Conservation (phyloP, 30 jellyfish, hydroid and myxozoan genomes). For the Turritopsis dohrnii region DNA sequence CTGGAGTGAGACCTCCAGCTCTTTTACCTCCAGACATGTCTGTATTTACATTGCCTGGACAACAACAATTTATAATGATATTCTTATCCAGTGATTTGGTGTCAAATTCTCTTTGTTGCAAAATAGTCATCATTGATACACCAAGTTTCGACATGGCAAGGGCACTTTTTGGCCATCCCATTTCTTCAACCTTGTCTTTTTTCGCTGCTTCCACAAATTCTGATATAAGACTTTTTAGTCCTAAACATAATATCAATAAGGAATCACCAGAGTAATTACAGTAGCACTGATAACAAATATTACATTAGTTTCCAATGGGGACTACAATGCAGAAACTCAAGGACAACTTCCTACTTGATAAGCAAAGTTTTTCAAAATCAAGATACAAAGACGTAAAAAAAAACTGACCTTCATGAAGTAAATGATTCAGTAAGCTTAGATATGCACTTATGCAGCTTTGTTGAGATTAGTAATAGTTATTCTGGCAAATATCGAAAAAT, state of each 20-base stretch:
- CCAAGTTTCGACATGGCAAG: slow-evolving; percentile 78
- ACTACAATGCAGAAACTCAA: too few species aligned
- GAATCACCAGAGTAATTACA: too few species aligned
- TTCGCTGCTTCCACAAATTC: slow-evolving; percentile 39
- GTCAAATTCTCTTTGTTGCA: slow-evolving; percentile 37
- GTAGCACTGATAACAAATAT: too few species aligned
- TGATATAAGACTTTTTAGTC: background rate
- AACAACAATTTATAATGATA: slow-evolving; percentile 23
- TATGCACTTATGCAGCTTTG: too few species aligned
- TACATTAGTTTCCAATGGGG: too few species aligned
- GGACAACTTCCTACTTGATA: too few species aligned
- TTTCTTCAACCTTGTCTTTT: slow-evolving; percentile 31
- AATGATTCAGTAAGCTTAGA: too few species aligned
- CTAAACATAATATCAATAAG: background rate
- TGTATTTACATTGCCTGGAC: slow-evolving; percentile 36
- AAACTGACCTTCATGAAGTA: too few species aligned
- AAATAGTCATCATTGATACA: slow-evolving; percentile 46
- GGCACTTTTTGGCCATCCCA: slow-evolving; percentile 83
- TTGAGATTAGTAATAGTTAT: too few species aligned
- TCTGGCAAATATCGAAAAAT: too few species aligned
- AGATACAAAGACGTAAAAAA: too few species aligned
- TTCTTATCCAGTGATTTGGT: slow-evolving; percentile 25
- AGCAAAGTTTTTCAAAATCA: too few species aligned
- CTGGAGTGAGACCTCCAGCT: slow-evolving; percentile 20
- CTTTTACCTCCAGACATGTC: slow-evolving; percentile 43